Percentiles rank a stretch among this genome's conserved stretches.
These are phyloP conservation scores for Dendropsophus ebraccatus DNA, from an alignment of 2,113 vertebrate genomes.

Conservation along the genomic window DNA sequence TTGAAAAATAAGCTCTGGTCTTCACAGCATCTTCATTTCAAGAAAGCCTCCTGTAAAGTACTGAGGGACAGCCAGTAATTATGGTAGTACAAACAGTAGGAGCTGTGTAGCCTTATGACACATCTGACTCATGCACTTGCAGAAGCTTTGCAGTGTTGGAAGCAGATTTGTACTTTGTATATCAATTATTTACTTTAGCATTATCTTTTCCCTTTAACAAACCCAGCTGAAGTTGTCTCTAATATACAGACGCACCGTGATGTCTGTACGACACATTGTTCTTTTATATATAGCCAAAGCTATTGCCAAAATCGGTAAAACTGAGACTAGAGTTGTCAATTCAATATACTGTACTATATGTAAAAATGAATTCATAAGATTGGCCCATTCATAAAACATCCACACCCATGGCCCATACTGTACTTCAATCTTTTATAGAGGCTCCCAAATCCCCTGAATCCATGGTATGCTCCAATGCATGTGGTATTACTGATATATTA, in stretches of 20 bases:
- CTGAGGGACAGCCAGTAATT: constrained; percentile 15
- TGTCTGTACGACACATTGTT: background rate
- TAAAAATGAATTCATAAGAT: background rate
- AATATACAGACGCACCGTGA: background rate
- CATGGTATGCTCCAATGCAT: too few relatives aligned
- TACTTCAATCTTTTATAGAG: background rate
- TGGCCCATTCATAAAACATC: background rate
- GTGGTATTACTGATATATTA: too few relatives aligned
- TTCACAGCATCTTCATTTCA: background rate
- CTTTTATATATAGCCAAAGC: background rate
- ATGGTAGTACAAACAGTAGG: constrained; percentile 12
- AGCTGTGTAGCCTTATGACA: background rate
- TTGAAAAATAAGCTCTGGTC: constrained; percentile 15
- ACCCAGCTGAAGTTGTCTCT: background rate
- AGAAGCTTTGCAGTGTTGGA: background rate
- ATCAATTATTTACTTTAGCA: constrained; percentile 2
- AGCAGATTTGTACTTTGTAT: background rate
- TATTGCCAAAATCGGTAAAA: background rate
- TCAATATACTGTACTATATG: background rate
- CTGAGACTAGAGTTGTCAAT: background rate
- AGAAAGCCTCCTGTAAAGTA: constrained; percentile 22
- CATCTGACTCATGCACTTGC: background rate
- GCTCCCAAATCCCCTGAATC: too few relatives aligned
- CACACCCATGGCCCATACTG: background rate
- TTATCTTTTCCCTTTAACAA: background rate